Conservation (phyloP, 2,113 vertebrate genomes). For the Perca fluviatilis region DNA sequence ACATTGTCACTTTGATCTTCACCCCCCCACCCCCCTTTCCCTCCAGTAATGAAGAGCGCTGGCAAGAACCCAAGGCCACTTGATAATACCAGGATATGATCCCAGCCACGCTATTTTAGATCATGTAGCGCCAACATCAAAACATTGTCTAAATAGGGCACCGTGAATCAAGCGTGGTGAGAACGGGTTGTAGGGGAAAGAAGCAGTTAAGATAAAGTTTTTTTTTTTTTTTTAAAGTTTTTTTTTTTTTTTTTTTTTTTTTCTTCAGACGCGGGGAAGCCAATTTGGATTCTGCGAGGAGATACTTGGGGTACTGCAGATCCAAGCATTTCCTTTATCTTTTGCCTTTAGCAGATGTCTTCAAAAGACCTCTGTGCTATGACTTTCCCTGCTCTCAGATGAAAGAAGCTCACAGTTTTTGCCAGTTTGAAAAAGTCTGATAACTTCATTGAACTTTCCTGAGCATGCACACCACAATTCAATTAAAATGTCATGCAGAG, state of each 20-base stretch:
- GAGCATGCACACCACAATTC: conserved; percentile 12
- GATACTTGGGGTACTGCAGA: conserved; percentile 73
- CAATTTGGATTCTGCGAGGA: conserved; percentile 74
- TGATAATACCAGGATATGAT: conserved; percentile 78
- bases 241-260: not conserved
- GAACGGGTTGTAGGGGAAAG: conserved; percentile 43
- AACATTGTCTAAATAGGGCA: conserved; percentile 70
- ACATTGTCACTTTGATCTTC: conserved; percentile 76
- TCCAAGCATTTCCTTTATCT: conserved; percentile 77
- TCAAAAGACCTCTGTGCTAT: conserved; percentile 54
- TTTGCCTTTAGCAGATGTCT: conserved; percentile 70
- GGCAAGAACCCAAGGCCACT: conserved; percentile 71
- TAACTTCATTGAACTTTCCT: conserved; percentile 55
- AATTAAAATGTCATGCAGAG: conserved; percentile 1
- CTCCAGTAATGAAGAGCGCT: conserved; percentile 68
- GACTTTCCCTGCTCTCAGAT: conserved; percentile 55
- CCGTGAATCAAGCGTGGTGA: conserved; percentile 56
- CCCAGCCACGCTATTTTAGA: conserved; percentile 61
- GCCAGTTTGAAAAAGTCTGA: conserved; percentile 43
- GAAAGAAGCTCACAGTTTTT: conserved; percentile 50
- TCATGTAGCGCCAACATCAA: conserved; percentile 68
- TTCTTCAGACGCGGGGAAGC: conserved; percentile 46
- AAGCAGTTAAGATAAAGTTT: conserved; percentile 67
- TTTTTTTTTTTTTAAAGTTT: conserved; percentile 4
- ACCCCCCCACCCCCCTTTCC: conserved; percentile 29